A percentile compares a stretch with the other conserved stretches of the same genome.
Evolutionary conservation across 2,113 vertebrate genomes (phyloP).

Genomic region (Tamias sibiricus): DNA sequence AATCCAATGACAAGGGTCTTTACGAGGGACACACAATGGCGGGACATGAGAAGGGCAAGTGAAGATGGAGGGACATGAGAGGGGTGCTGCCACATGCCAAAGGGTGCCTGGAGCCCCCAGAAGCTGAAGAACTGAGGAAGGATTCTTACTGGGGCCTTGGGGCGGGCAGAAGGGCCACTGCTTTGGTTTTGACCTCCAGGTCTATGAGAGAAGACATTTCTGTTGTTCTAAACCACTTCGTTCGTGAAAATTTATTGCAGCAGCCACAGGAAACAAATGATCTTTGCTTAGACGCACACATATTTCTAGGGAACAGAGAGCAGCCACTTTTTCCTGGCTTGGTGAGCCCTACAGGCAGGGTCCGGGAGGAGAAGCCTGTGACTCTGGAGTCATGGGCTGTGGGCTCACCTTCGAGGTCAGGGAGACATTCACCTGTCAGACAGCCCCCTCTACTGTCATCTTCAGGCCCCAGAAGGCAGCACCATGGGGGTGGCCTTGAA

Average conservation of each 20-base stretch:
- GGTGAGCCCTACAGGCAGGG: neutral
- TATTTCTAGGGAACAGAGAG: neutral
- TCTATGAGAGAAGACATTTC: neutral
- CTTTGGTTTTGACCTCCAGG: neutral
- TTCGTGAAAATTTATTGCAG: neutral
- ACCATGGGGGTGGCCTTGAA: neutral
- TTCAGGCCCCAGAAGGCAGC: neutral
- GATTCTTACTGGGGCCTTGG: fast-evolving
- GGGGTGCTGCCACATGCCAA: neutral
- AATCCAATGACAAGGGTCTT: neutral
- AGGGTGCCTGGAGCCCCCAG: too few species aligned
- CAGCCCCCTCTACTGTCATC: neutral
- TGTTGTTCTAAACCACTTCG: neutral
- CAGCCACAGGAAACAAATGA: neutral
- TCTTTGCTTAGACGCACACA: fast-evolving
- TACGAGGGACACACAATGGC: neutral
- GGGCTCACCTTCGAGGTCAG: neutral
- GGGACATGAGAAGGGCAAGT: neutral
- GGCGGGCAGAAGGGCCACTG: neutral
- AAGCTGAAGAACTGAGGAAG: neutral
- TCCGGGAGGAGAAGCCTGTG: neutral
- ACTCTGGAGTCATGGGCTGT: too few species aligned
- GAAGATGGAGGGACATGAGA: neutral
- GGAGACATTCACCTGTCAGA: neutral
- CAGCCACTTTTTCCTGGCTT: neutral